phyloP scores from a whole-genome alignment of 2,888 invertebrate genomes.

The Amphimallon solstitiale region DNA sequence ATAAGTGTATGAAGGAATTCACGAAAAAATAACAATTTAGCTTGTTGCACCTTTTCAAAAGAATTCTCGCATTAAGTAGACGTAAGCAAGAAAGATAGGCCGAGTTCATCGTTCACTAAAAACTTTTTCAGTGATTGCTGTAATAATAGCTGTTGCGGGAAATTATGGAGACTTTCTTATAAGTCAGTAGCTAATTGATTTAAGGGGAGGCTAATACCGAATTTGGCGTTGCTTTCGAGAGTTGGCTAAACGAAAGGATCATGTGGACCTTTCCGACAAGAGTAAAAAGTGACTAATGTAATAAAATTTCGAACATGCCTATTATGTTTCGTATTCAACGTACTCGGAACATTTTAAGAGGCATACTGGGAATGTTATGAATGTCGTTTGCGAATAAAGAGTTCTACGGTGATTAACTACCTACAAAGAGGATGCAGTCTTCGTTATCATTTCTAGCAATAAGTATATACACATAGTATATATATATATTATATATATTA shows the following conservation, averaged over 20 bases:
- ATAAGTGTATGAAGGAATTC: too few species aligned
- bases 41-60: too few species aligned
- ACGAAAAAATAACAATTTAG: too few species aligned
- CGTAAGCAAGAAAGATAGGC: too few species aligned
- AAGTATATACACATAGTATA: too few species aligned
- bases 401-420: slow-evolving; percentile 33
- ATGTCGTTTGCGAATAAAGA: slow-evolving; percentile 32
- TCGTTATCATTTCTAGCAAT: slow-evolving; percentile 9
- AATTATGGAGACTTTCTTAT: slow-evolving; percentile 22
- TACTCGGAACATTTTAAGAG: slow-evolving; percentile 46
- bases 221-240: slow-evolving; percentile 9
- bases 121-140: neutral
- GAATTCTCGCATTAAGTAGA: too few species aligned
- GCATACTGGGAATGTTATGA: slow-evolving; percentile 41
- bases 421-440: slow-evolving; percentile 23
- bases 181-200: neutral
- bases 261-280: neutral
- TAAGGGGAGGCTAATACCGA: slow-evolving; percentile 5
- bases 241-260: slow-evolving; percentile 7
- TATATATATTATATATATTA: too few species aligned
- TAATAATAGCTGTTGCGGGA: slow-evolving; percentile 15
- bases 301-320: slow-evolving; percentile 49
- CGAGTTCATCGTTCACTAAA: too few species aligned
- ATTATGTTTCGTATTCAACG: slow-evolving; percentile 48
- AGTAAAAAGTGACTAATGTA: slow-evolving; percentile 45